These are phyloP conservation scores for Parus major DNA, from an alignment of 2,113 vertebrate genomes.

Conservation along the genomic window DNA sequence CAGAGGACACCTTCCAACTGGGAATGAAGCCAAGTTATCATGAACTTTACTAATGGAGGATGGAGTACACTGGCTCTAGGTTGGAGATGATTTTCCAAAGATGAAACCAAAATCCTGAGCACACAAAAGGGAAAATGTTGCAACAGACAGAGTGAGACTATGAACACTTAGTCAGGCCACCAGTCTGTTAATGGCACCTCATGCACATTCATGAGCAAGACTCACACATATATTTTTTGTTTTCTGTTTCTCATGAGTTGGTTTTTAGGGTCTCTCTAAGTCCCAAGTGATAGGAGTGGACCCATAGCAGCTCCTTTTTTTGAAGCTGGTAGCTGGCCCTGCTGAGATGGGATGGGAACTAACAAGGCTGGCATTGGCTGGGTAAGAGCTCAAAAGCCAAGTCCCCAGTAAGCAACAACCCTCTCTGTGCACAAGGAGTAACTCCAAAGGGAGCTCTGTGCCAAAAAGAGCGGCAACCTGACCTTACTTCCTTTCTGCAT, in stretches of 20 bases:
- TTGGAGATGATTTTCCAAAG: background rate
- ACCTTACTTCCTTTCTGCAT: background rate
- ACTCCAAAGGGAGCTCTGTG: background rate
- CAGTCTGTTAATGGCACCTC: background rate
- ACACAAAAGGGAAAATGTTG: background rate
- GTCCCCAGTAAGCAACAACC: background rate
- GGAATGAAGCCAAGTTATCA: background rate
- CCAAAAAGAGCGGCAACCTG: fast-evolving
- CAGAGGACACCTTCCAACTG: background rate
- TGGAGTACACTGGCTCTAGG: background rate
- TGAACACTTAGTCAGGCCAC: background rate
- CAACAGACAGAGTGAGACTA: fast-evolving
- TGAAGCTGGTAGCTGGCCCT: background rate
- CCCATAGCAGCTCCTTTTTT: fast-evolving
- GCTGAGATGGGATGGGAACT: background rate
- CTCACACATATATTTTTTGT: fast-evolving
- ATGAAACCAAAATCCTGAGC: background rate
- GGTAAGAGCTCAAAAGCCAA: background rate
- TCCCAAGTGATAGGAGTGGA: fast-evolving
- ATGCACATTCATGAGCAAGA: fast-evolving
- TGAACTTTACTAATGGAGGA: conserved; percentile 11
- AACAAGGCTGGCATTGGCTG: background rate
- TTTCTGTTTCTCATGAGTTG: background rate
- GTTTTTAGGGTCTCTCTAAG: background rate
- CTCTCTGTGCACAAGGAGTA: background rate